Evolutionary conservation across 2,888 invertebrate species (phyloP).

Genomic region (Caenorhabditis panamensis): DNA sequence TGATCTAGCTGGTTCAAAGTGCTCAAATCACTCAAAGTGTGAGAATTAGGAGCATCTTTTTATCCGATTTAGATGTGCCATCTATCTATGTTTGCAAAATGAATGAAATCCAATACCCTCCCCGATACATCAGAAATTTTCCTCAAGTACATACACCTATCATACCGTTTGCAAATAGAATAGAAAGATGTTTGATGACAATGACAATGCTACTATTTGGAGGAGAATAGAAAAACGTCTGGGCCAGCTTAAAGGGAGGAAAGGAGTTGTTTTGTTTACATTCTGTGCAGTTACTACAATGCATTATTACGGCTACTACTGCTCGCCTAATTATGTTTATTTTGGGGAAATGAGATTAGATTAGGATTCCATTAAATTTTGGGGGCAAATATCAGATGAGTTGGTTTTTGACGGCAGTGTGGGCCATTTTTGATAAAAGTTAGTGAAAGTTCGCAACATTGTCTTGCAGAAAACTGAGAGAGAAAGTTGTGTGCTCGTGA

Average conservation of each 20-base stretch:
- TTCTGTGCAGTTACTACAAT: background rate
- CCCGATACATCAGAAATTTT: constrained; percentile 27
- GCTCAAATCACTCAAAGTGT: background rate
- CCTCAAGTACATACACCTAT: constrained; percentile 9
- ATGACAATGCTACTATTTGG: background rate
- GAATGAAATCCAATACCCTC: constrained; percentile 12
- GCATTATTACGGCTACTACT: background rate
- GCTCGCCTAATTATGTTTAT: constrained; percentile 3
- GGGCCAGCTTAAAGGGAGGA: background rate
- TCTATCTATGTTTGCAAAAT: constrained; percentile 22
- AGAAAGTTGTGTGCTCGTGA: too few species aligned
- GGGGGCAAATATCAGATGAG: too few species aligned
- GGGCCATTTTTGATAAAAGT: too few species aligned
- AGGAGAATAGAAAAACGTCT: background rate
- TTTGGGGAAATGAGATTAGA: too few species aligned
- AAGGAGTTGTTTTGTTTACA: constrained; percentile 9
- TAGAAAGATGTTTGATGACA: too few species aligned
- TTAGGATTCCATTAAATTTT: too few species aligned
- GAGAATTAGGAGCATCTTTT: constrained; percentile 14
- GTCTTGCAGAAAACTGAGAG: too few species aligned
- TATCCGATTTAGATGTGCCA: too few species aligned
- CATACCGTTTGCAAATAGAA: constrained; percentile 31
- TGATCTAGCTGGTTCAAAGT: background rate
- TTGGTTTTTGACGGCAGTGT: too few species aligned
- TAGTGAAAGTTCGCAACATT: too few species aligned